Base-by-base conservation (phyloP, 2,888 invertebrate genomes). In the Hyposoter dolosus region DNA sequence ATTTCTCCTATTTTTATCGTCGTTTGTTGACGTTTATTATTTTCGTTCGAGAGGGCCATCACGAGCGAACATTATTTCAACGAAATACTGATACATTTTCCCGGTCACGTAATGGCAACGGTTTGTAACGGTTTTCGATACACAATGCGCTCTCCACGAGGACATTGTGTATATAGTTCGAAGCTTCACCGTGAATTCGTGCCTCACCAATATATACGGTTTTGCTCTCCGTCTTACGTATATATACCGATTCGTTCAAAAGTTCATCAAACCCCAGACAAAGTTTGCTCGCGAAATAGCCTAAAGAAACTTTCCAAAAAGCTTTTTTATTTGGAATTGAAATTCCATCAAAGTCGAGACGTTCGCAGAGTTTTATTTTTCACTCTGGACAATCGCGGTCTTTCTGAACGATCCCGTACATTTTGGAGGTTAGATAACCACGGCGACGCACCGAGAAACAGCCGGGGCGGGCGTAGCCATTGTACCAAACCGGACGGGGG, bases 71-170 rank as follows among this genome's bases (percentile, higher is more conserved):
- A 35, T 72, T 83, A 65, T 83, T 85, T 83, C 72, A 78, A 68
- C 72, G 77, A 86, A 83, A 83, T 81, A 50, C 83, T 23, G 75
- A 88, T 89, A 87, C 74, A 77, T 72, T 68, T 88, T 87, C 69
- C 88, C 56, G 88, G 89, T 90, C 90, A 90, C 90, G 90, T 90
- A 90, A 89, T 88, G 77, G 83, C 87, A 87, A 85, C 88, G 86
- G 89, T 84, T 90, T 82, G 82, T 90, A 90, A 90, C 88, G 90
- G 85, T 85, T 76, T 83, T 72, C 74, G 74, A 81, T 74, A 60
- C 15, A 84, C 74, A 81, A 81, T 88, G 85, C 71, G 63, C 82
- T 47, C 75, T 60, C 66, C 72, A 35, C 9, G 65, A 72, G 74
- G 74, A 75, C 65, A 80, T 53, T 79, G 45, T 66, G 17, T 53